These are phyloP conservation scores for Larimichthys polyactis DNA, from an alignment of 2,113 vertebrate genomes.

Conservation along the genomic window DNA sequence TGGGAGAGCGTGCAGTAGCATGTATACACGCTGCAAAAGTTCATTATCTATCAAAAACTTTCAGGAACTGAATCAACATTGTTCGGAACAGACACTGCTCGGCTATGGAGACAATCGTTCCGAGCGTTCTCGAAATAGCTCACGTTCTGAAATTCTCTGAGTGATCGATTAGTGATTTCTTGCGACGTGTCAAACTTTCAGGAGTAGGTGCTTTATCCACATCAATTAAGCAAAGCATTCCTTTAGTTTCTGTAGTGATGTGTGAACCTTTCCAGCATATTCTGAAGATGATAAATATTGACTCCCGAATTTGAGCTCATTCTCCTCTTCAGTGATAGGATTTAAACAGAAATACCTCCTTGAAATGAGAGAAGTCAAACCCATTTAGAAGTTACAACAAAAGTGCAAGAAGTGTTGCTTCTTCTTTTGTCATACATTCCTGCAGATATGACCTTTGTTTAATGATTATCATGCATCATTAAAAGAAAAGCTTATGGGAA, in stretches of 20 bases:
- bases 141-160: not conserved
- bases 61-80: slow-evolving; percentile 25
- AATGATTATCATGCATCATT: slow-evolving; percentile 48
- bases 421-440: slow-evolving; percentile 8
- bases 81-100: not conserved
- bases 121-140: slow-evolving; percentile 1
- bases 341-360: slow-evolving; percentile 32
- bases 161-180: not conserved
- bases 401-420: not conserved
- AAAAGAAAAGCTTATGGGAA: slow-evolving; percentile 34
- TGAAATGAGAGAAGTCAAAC: not conserved
- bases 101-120: not conserved
- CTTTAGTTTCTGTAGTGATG: slow-evolving; percentile 22
- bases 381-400: slow-evolving; percentile 29
- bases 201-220: not conserved
- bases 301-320: not conserved
- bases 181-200: slow-evolving; percentile 11
- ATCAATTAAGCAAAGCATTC: slow-evolving; percentile 34
- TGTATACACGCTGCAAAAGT: slow-evolving; percentile 33
- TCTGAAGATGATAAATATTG: slow-evolving; percentile 36
- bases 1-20: slow-evolving; percentile 44
- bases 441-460: slow-evolving; percentile 39
- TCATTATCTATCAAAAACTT: slow-evolving; percentile 45
- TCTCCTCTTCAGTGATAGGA: not conserved
- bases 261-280: slow-evolving; percentile 29